Base-by-base conservation (phyloP, 2,797 vertebrate genomes). In the Myotis myotis region DNA sequence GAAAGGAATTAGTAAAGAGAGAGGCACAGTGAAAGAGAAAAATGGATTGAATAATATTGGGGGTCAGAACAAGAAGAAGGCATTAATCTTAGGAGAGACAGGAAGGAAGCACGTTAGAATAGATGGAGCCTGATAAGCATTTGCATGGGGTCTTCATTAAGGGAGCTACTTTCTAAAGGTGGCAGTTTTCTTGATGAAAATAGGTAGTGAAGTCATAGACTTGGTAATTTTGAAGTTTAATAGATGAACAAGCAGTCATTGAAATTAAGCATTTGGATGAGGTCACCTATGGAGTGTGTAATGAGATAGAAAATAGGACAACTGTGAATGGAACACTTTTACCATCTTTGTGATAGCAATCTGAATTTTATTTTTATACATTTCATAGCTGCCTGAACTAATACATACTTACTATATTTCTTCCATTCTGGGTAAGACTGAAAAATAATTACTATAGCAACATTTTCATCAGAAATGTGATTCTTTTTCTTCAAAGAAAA, bases 401-500 rank as follows among this genome's bases (percentile, higher is more conserved):
- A 57, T 51, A 47, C n/a, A 49, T 38, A 28, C 3, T 81, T 91
- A 60, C 1, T 70, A 25, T 2, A 30, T 86, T 81, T 85, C 51
- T 94, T 90, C 8, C 49, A 92, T 95, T 62, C 78, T 81, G 55
- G 19, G 4, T 53, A 93, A 92, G 38, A 76, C 71, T 91, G 53
- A 89, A 49, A 91, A 87, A 80, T 89, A 89, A 91, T 74, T n/a
- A 33, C 23, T 66, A 0, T 87, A 55, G 86, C 55, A 81, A 84
- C 33, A 64, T 89, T 36, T 84, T 49, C 16, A 90, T 87, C 51
- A 55, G 60, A 81, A 92, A 64, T 28, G 66, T 93, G 68, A 83
- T 87, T 57, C 33, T 81, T 70, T 82, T 85, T 86, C 76, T 96
- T 93, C 49, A 95, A 62, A 81, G 30, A 30, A 79, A 88, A 78